Base-by-base conservation (phyloP, 2,113 vertebrate species). In the Lepus europaeus region DNA sequence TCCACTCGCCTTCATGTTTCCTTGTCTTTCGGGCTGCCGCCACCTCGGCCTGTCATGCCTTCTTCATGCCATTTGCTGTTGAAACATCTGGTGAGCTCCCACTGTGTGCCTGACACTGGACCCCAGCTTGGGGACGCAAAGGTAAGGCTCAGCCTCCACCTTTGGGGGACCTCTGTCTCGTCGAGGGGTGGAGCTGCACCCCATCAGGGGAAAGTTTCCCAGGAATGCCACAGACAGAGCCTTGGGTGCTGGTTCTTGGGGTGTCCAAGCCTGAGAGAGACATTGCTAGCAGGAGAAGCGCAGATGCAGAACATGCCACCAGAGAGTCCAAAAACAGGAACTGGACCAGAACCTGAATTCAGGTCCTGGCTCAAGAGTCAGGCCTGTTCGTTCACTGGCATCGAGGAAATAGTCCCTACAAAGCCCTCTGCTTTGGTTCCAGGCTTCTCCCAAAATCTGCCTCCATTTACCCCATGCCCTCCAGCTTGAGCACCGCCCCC, bases 371-470 rank as follows among this genome's bases (percentile, higher is more conserved):
- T 84, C 27, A 19, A 68, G 89, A 86, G 3, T 36, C 12, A 20
- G n/a, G 49, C 29, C 22, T 5, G 2, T 36, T 25, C 6, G 19
- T 53, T 90, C 63, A 31, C 10, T 4, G 7, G 0, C 23, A 27
- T n/a, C 22, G 29, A 14, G 1, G 7, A 7, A 0, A 0, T 59
- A 13, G n/a, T 14, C 6, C 0, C 8, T 2, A 14, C 1, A 4
- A 51, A 68, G 27, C 17, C 29, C 31, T 56, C 64, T 63, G 72
- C 66, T 33, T n/a, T 61, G 12, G 4, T 73, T 89, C 29, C 59
- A 23, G 56, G 51, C 11, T 80, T 89, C 74, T 86, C 56, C 51
- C 64, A 12, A 45, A 10, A 66, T 78, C 91, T 51, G 5, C 31
- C 25, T 53, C 63, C 59, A 49, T 51, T 87, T 27, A 23, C 9